Conservation (phyloP, 2,113 vertebrate genomes). For the Muntiacus muntjak region DNA sequence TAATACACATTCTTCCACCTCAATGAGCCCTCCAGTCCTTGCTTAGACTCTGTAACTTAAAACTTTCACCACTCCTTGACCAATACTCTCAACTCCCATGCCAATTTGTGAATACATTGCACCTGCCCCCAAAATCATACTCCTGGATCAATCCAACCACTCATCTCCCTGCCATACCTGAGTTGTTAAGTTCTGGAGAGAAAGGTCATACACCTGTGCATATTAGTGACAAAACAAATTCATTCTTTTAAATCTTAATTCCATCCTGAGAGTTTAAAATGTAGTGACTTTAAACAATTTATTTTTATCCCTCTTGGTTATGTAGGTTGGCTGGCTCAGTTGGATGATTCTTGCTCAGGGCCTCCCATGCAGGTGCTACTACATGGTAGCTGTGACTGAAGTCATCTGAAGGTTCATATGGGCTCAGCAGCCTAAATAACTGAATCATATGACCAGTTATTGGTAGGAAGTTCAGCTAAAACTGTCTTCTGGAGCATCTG, state of each 20-base stretch:
- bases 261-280: not conserved
- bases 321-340: not conserved
- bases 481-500: not conserved
- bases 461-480: not conserved
- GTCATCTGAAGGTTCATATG: not conserved
- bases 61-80: not conserved
- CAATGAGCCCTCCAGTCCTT: not conserved
- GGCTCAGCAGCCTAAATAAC: not conserved
- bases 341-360: not conserved
- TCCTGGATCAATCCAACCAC: not conserved
- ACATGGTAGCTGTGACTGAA: not conserved
- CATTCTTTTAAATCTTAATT: not conserved
- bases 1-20: not conserved
- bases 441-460: not conserved
- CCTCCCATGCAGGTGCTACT: not conserved
- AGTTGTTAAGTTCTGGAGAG: not conserved
- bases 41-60: not conserved
- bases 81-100: not conserved
- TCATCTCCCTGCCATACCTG: not conserved
- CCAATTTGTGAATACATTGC: not conserved
- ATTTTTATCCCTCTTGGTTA: not conserved
- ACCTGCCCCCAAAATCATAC: not conserved
- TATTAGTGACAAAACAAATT: not conserved
- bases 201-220: not conserved
- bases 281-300: not conserved